These are phyloP conservation scores for Drosophila triauraria DNA, from an alignment of 1,140 invertebrate genomes.

Conservation along the genomic window DNA sequence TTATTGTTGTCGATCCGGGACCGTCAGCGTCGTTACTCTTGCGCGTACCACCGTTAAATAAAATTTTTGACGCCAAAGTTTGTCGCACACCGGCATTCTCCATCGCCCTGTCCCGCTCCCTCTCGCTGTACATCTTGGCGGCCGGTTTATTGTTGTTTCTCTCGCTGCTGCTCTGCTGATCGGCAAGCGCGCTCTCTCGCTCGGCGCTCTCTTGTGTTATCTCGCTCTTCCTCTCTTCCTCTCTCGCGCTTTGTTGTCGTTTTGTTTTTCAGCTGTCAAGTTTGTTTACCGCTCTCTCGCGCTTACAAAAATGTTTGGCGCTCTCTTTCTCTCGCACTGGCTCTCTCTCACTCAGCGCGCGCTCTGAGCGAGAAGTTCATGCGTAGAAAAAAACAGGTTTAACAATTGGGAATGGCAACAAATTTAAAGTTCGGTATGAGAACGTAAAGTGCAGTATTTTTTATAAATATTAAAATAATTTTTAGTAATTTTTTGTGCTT, in stretches of 20 bases:
- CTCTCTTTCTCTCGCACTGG: conserved; percentile 18
- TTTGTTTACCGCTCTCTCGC: conserved; percentile 48
- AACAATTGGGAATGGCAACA: neutral
- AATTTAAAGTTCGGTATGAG: conserved; percentile 21
- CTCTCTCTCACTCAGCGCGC: conserved; percentile 43
- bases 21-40: conserved; percentile 69
- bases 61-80: conserved; percentile 45
- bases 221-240: conserved; percentile 13
- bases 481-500: neutral
- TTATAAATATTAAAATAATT: conserved; percentile 4
- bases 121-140: conserved; percentile 61
- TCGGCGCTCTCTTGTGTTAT: conserved; percentile 32
- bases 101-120: conserved; percentile 21
- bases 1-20: conserved; percentile 28
- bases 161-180: conserved; percentile 22
- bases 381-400: conserved; percentile 28
- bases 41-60: conserved; percentile 81
- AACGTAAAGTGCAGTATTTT: conserved; percentile 29
- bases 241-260: conserved; percentile 13
- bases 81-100: conserved; percentile 31
- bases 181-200: conserved; percentile 18
- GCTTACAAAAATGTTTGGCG: conserved; percentile 50
- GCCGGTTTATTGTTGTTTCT: conserved; percentile 46
- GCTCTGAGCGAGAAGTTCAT: conserved; percentile 43
- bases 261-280: conserved; percentile 27